A percentile compares a stretch with the other conserved stretches of the same genome.
Evolutionary conservation across 2,797 vertebrate genomes (phyloP).

Genomic region (Sebastes steindachneri): DNA sequence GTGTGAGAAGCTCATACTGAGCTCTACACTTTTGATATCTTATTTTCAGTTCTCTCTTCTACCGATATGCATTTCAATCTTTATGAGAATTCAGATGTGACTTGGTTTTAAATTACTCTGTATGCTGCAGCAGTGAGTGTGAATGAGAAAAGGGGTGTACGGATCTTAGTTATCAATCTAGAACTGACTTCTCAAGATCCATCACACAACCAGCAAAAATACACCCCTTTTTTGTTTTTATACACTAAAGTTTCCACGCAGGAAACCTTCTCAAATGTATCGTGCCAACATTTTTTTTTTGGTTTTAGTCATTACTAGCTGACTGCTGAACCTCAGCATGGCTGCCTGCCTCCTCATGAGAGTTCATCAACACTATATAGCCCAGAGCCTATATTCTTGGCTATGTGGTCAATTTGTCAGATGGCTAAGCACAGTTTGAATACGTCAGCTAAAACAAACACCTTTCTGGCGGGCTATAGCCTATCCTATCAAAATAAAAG

Average conservation of each 20-base stretch:
- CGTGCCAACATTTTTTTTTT: background rate
- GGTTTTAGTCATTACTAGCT: conserved; percentile 12
- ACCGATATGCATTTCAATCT: conserved; percentile 45
- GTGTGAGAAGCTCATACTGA: background rate
- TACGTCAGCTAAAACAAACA: conserved; percentile 34
- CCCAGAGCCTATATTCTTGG: conserved; percentile 37
- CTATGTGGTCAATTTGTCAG: conserved; percentile 60
- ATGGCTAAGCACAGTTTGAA: conserved; percentile 59
- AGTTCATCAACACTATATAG: conserved; percentile 48
- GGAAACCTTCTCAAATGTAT: background rate
- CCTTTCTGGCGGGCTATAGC: conserved; percentile 19
- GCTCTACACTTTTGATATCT: conserved; percentile 15
- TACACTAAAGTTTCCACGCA: background rate
- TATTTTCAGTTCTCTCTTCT: conserved; percentile 19
- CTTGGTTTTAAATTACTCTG: conserved; percentile 35
- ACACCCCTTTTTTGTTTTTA: background rate
- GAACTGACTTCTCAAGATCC: background rate
- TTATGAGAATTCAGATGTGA: conserved; percentile 39
- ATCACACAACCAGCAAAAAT: background rate
- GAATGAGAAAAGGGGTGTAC: background rate
- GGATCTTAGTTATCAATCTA: background rate
- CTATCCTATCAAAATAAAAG: conserved; percentile 7
- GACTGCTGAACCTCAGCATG: conserved; percentile 37
- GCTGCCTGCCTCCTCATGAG: conserved; percentile 36
- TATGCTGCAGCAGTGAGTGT: background rate